These are phyloP conservation scores for Neodiprion pinetum DNA, from an alignment of 1,140 invertebrate species.

Conservation along the genomic window DNA sequence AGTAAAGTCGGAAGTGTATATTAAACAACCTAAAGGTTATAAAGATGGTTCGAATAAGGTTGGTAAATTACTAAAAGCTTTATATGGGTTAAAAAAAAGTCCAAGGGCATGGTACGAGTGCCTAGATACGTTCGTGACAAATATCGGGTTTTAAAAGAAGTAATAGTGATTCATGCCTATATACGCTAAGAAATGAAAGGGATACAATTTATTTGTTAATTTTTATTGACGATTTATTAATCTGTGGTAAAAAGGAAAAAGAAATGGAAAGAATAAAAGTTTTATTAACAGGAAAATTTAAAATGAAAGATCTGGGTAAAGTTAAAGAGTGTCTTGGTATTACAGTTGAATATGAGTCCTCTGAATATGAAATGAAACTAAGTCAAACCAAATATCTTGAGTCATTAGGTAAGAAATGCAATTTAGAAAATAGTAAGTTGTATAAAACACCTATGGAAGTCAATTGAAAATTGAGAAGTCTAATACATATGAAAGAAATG, in stretches of 20 bases:
- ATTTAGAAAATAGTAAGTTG: slow-evolving; percentile 23
- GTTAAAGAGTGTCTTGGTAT: neutral
- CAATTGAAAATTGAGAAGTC: slow-evolving; percentile 3
- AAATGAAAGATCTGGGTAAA: neutral
- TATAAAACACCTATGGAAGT: slow-evolving; percentile 20
- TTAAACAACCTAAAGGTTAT: slow-evolving; percentile 48
- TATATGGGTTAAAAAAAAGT: slow-evolving; percentile 44
- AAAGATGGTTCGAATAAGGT: slow-evolving; percentile 29
- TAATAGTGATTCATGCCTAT: slow-evolving; percentile 8
- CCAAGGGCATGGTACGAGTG: slow-evolving; percentile 36
- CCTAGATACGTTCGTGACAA: slow-evolving; percentile 36
- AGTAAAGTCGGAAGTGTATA: slow-evolving; percentile 47
- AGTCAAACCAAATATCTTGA: slow-evolving; percentile 21
- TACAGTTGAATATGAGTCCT: neutral
- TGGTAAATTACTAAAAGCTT: slow-evolving; percentile 35
- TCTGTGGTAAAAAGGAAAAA: neutral
- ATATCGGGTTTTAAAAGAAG: slow-evolving; percentile 27
- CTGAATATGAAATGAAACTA: slow-evolving; percentile 14
- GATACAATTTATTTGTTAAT: slow-evolving; percentile 19
- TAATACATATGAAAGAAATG: neutral
- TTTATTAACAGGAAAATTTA: neutral
- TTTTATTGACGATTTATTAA: neutral
- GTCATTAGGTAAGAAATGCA: slow-evolving; percentile 20
- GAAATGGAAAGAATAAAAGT: neutral
- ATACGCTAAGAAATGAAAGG: slow-evolving; percentile 25